phyloP scores from a whole-genome alignment of 2,113 vertebrate species.

The Phylloscopus trochilus region DNA sequence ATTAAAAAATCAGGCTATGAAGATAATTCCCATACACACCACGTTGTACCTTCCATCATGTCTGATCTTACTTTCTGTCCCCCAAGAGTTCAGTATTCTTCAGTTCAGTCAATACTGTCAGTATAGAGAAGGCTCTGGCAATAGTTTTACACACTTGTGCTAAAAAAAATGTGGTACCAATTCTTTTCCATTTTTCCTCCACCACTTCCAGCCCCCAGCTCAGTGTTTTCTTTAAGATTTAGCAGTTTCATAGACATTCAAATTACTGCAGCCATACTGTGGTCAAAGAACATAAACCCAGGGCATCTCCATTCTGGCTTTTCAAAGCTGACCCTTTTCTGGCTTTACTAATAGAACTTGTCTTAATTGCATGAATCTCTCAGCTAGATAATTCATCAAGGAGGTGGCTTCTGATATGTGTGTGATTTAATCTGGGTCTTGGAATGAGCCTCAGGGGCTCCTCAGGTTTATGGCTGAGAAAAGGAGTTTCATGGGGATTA shows the following conservation, averaged over 20 bases:
- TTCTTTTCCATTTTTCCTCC: background rate
- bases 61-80: background rate
- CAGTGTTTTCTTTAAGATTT: background rate
- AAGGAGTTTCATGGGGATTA: background rate
- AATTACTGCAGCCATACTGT: background rate
- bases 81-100: background rate
- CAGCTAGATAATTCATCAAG: background rate
- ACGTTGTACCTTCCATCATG: background rate
- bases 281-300: background rate
- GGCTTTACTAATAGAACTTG: background rate
- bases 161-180: background rate
- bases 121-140: background rate
- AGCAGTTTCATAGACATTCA: background rate
- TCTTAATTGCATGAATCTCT: background rate
- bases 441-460: background rate
- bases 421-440: background rate
- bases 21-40: background rate
- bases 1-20: background rate
- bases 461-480: background rate
- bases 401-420: background rate
- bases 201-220: background rate
- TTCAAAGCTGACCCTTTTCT: background rate
- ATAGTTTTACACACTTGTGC: background rate
- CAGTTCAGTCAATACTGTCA: background rate
- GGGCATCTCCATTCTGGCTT: background rate